Base-by-base conservation (phyloP, 2,888 invertebrate species). In the Anticlea derivata region DNA sequence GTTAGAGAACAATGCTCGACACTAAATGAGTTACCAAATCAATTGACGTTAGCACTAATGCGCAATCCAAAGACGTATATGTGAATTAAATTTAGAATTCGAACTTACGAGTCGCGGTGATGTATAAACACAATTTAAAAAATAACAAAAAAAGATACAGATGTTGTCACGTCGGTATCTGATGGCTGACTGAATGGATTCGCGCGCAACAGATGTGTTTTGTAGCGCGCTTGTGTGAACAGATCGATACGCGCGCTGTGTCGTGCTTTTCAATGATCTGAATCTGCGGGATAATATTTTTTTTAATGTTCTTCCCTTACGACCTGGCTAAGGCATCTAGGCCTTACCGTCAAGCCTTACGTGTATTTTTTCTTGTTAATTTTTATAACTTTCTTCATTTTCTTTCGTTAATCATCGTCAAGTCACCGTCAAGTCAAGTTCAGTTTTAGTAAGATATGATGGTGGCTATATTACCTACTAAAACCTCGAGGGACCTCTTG, bases 131-230 rank as follows among this genome's bases (percentile, higher is more conserved):
- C 63, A 69, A 72, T 67, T 66, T 56, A 68, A 73, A 72, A 75
- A 73, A 63, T 62, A 70, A 74, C 76, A 77, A 72, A 65, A 75
- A 78, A 61, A 65, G 62, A 62, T 65, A 80, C 27, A 10, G 83
- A 80, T 77, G 76, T 66, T 61, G 11, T 22, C 78, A 64, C 76
- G 73, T 55, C 66, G 61, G 65, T 61, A 46, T 58, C 68, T 65
- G 66, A 75, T 83, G 86, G 88, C 87, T 87, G 88, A 88, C 88
- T 88, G 87, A 75, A 44, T 60, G 56, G 47, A 37, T 53, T 43
- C 45, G 29, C 62, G 69, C 69, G 71, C 85, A 86, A 86, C 88
- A 86, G 85, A 86, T 88, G 86, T 78, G 75, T 83, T 85, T 83
- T 84, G 82, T 85, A 81, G 34, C 73, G 82, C 84, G 84, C 84